These are phyloP conservation scores for Drosophila limbata DNA, from an alignment of 2,888 invertebrate species.

Conservation along the genomic window DNA sequence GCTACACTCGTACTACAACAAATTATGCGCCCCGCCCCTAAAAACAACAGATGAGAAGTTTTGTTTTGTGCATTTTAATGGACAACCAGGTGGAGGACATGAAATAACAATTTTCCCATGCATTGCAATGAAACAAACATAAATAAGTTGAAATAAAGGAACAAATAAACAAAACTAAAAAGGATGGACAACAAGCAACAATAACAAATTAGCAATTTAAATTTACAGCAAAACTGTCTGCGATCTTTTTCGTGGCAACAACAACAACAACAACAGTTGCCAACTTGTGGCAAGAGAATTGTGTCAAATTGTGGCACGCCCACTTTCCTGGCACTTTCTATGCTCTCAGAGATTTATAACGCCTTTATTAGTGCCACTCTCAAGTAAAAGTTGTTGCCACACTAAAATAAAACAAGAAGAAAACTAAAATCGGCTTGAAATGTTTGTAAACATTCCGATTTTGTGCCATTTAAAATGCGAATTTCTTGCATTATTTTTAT, in stretches of 20 bases:
- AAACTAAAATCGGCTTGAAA: slow-evolving; percentile 8
- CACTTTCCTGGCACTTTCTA: slow-evolving; percentile 65
- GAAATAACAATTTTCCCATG: slow-evolving; percentile 46
- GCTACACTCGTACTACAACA: slow-evolving; percentile 22
- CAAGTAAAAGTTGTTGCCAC: slow-evolving; percentile 55
- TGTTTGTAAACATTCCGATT: slow-evolving; percentile 12
- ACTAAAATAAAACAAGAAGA: neutral
- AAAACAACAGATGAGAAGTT: slow-evolving; percentile 19
- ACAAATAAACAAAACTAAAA: slow-evolving; percentile 17
- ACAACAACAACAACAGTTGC: slow-evolving; percentile 19
- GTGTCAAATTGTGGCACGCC: slow-evolving; percentile 59
- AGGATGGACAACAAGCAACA: slow-evolving; percentile 15
- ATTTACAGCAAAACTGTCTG: slow-evolving; percentile 23
- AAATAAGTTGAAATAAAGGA: slow-evolving; percentile 26
- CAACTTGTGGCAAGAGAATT: slow-evolving; percentile 39
- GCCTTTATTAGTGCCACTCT: slow-evolving; percentile 56
- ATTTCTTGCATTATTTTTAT: slow-evolving; percentile 62
- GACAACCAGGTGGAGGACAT: slow-evolving; percentile 40
- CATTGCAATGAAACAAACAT: slow-evolving; percentile 24
- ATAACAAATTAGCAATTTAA: slow-evolving; percentile 60
- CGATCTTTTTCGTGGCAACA: slow-evolving; percentile 16
- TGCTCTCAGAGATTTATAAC: slow-evolving; percentile 33
- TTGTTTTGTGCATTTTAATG: slow-evolving; percentile 59
- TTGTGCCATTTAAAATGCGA: slow-evolving; percentile 58
- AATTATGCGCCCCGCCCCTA: slow-evolving; percentile 52